These are phyloP conservation scores for Lepidurus arcticus DNA, from an alignment of 1,140 invertebrate genomes.

Conservation along the genomic window DNA sequence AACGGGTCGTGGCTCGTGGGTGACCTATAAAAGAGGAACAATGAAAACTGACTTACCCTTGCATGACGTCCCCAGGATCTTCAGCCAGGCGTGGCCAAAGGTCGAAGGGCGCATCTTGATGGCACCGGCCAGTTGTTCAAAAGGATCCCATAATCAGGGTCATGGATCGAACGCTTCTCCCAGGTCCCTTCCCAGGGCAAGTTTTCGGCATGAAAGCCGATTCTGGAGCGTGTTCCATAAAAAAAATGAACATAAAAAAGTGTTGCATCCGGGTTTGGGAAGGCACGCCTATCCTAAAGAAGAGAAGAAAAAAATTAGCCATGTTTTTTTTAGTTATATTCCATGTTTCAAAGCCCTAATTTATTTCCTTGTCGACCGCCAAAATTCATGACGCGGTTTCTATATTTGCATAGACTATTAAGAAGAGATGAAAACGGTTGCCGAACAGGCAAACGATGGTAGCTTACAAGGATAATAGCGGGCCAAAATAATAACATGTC, in stretches of 20 bases:
- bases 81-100: background rate
- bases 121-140: background rate
- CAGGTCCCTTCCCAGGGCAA: background rate
- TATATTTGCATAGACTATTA: background rate
- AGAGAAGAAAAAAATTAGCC: background rate
- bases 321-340: background rate
- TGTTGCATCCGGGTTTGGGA: background rate
- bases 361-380: too few relatives aligned
- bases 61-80: background rate
- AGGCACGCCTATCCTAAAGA: background rate
- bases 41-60: conserved; percentile 8
- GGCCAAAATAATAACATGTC: too few relatives aligned
- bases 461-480: too few relatives aligned
- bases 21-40: background rate
- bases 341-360: too few relatives aligned
- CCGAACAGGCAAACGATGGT: too few relatives aligned
- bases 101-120: conserved; percentile 2
- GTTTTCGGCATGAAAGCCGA: background rate
- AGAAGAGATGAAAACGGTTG: background rate
- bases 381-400: background rate
- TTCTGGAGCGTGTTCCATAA: background rate
- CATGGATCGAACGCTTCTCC: background rate
- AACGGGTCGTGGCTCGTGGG: background rate
- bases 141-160: background rate
- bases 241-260: too few relatives aligned